Evolutionary conservation across 1,140 invertebrate species (phyloP).

Genomic region (Hyles vespertilio): DNA sequence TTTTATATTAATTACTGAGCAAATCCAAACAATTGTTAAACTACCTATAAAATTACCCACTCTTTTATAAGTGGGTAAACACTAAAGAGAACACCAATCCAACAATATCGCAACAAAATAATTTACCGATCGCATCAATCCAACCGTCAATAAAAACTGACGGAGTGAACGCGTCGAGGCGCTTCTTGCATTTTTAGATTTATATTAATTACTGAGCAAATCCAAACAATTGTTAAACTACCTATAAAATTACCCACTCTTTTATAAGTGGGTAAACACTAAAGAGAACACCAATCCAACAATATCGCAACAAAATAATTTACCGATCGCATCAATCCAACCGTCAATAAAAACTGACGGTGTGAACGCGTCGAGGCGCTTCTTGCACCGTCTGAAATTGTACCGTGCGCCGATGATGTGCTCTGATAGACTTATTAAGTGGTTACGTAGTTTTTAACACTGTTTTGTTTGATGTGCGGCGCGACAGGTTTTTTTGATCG

Average conservation of each 20-base stretch:
- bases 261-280: too few relatives aligned
- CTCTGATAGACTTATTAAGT: constrained; percentile 36
- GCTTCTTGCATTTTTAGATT: constrained; percentile 11
- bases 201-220: neutral
- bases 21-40: neutral
- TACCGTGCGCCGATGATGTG: constrained; percentile 29
- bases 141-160: constrained; percentile 2
- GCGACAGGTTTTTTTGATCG: too few relatives aligned
- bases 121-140: neutral
- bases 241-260: too few relatives aligned
- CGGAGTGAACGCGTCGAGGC: neutral
- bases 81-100: too few relatives aligned
- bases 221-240: too few relatives aligned
- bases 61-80: too few relatives aligned
- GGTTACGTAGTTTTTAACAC: constrained; percentile 30
- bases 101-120: neutral
- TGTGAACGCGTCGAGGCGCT: neutral
- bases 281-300: too few relatives aligned
- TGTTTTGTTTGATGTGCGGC: constrained; percentile 22
- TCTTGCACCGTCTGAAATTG: constrained; percentile 34
- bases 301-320: neutral
- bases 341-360: constrained; percentile 1
- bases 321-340: neutral
- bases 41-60: too few relatives aligned
- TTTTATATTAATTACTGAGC: neutral